These are phyloP conservation scores for Cybosia mesomella DNA, from an alignment of 2,888 invertebrate genomes.

Conservation along the genomic window DNA sequence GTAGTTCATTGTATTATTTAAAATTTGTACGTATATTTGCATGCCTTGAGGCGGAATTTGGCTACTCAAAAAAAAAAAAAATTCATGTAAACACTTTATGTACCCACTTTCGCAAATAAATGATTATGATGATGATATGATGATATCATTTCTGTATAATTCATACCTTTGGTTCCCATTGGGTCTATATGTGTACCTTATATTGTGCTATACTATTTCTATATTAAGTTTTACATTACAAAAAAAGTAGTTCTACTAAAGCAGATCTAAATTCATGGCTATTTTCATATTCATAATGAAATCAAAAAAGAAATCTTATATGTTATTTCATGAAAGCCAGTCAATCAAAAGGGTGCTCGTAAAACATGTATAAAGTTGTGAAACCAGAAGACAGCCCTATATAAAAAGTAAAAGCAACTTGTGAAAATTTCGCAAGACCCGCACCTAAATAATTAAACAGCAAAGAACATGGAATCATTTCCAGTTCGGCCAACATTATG, in stretches of 20 bases:
- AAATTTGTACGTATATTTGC: too few species aligned
- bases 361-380: constrained; percentile 42
- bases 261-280: not conserved
- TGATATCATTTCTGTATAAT: too few species aligned
- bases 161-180: not conserved
- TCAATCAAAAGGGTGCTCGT: constrained; percentile 32
- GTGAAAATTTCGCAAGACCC: constrained; percentile 47
- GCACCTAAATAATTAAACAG: constrained; percentile 50
- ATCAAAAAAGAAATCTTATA: not conserved
- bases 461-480: constrained; percentile 54
- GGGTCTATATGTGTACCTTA: not conserved
- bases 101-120: too few species aligned
- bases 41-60: too few species aligned
- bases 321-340: not conserved
- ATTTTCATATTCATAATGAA: constrained; percentile 6
- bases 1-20: too few species aligned
- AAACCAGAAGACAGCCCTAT: constrained; percentile 36
- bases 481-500: constrained; percentile 51
- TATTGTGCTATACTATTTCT: not conserved
- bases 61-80: too few species aligned
- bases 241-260: not conserved
- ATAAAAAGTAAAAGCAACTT: constrained; percentile 49
- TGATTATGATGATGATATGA: too few species aligned
- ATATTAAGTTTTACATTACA: not conserved
- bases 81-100: too few species aligned